A percentile compares a stretch with the other conserved stretches of the same genome.
These are phyloP conservation scores for Talpa occidentalis DNA, from an alignment of 2,113 vertebrate species.

Conservation along the genomic window DNA sequence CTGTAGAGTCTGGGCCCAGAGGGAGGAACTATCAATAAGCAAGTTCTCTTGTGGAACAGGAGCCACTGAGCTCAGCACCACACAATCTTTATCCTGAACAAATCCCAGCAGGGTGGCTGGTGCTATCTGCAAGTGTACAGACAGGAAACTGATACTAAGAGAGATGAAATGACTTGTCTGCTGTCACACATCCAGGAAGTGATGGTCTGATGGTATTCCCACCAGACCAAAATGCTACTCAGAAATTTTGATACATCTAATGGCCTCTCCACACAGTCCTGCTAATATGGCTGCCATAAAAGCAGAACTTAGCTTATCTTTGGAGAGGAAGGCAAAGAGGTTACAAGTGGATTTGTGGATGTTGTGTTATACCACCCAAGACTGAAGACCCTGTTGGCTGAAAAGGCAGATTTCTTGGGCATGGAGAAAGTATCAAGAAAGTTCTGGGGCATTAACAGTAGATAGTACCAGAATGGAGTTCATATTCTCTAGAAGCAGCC, in stretches of 20 bases:
- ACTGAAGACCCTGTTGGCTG: not conserved
- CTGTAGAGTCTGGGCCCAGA: not conserved
- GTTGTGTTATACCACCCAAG: not conserved
- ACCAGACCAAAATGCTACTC: not conserved
- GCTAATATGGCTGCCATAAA: not conserved
- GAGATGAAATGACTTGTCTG: not conserved
- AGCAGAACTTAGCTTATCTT: not conserved
- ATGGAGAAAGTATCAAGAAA: constrained; percentile 13
- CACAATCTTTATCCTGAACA: not conserved
- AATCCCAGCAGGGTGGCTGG: not conserved
- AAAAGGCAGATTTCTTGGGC: not conserved
- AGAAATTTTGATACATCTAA: not conserved
- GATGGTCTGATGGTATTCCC: not conserved
- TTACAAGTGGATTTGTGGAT: not conserved
- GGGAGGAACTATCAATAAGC: not conserved
- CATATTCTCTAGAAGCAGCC: constrained; percentile 1
- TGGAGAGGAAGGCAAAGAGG: not conserved
- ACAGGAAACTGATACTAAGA: not conserved
- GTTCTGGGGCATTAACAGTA: not conserved
- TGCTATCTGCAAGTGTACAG: not conserved
- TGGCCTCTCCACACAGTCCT: not conserved
- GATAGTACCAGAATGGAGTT: not conserved
- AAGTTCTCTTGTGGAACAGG: not conserved
- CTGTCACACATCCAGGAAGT: not conserved
- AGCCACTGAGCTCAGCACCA: not conserved